These are phyloP conservation scores for Gallinago stenura DNA, from an alignment of 2,797 vertebrate genomes.

Conservation along the genomic window DNA sequence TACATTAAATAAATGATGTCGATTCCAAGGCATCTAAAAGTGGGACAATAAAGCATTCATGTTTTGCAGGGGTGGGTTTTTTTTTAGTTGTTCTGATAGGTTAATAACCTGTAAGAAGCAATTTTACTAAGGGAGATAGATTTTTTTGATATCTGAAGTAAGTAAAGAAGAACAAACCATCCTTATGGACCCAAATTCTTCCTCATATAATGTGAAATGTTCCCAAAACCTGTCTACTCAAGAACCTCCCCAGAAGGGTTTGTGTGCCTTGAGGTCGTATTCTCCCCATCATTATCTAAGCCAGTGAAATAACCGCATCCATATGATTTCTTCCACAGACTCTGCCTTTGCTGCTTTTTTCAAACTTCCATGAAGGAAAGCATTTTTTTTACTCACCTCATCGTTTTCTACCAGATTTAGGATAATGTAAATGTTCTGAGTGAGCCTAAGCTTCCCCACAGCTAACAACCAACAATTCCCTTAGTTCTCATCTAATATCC, in stretches of 20 bases:
- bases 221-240: neutral
- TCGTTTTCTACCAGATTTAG: neutral
- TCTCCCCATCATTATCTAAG: neutral
- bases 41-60: neutral
- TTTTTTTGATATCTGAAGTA: neutral
- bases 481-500: neutral
- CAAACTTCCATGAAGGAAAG: neutral
- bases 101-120: neutral
- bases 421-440: neutral
- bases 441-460: neutral
- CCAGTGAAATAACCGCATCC: neutral
- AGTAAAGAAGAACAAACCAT: neutral
- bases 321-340: neutral
- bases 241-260: neutral
- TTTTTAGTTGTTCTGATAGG: accelerated
- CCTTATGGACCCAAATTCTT: neutral
- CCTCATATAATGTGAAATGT: neutral
- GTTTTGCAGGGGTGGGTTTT: neutral
- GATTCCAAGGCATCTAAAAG: neutral
- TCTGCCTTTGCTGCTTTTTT: conserved; percentile 1
- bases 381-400: neutral
- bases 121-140: neutral
- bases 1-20: neutral
- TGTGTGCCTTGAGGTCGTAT: neutral
- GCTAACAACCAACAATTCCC: neutral